phyloP scores from a whole-genome alignment of 2,888 invertebrate genomes.

The Dicycla oo region DNA sequence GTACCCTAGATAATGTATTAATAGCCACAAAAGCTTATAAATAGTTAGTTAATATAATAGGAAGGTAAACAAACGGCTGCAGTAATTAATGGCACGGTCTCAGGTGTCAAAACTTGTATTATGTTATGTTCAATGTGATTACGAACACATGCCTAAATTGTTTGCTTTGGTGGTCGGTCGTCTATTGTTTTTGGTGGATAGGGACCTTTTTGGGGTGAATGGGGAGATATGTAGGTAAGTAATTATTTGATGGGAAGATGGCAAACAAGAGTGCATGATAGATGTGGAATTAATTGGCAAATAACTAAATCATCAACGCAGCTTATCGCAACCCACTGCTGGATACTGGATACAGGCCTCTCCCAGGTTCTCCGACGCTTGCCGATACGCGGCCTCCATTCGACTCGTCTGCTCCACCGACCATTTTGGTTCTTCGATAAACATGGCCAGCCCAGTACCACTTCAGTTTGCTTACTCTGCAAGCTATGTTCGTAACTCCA shows the following conservation, averaged over 20 bases:
- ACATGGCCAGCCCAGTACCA: too few species aligned
- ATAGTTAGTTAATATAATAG: slow-evolving; percentile 29
- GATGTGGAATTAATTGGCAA: not conserved
- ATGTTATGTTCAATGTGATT: slow-evolving; percentile 36
- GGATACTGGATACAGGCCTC: too few species aligned
- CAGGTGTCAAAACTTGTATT: slow-evolving; percentile 49
- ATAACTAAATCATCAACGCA: not conserved
- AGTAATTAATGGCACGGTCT: slow-evolving; percentile 42
- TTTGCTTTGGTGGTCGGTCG: slow-evolving; percentile 12
- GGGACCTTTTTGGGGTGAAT: not conserved
- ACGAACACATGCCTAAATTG: slow-evolving; percentile 19
- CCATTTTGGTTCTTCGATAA: too few species aligned
- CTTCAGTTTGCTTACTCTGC: too few species aligned
- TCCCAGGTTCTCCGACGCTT: too few species aligned
- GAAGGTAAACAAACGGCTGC: slow-evolving; percentile 25
- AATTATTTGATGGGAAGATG: not conserved
- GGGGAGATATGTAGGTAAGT: not conserved
- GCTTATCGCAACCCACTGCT: too few species aligned
- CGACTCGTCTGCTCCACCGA: too few species aligned
- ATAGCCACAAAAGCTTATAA: slow-evolving; percentile 39
- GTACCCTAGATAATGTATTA: slow-evolving; percentile 23
- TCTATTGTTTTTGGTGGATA: slow-evolving; percentile 14
- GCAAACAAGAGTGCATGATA: not conserved
- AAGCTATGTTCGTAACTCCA: too few species aligned
- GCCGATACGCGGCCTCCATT: too few species aligned